Evolutionary conservation across 64 coral and sea anemone species (phyloP), one percentile per base, ranked within the genome.

Genomic region (Montipora sp.): DNA sequence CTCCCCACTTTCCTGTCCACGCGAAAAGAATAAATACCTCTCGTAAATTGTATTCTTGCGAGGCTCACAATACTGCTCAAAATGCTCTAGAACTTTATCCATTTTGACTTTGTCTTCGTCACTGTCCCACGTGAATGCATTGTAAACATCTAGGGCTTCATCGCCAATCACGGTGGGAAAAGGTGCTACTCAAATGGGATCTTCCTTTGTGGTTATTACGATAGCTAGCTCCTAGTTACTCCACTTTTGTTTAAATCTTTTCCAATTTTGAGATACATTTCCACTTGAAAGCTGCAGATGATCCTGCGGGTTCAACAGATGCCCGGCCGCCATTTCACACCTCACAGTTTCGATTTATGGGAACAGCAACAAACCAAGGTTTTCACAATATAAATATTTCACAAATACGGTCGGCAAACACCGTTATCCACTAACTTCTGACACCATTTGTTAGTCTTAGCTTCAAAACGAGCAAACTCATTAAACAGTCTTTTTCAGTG

Each of bases 161-260:
- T 63, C 9, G 60, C 60, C 60, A 12, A 63, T 63, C 60, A 63
- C 60, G 13, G 60, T 63, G 9, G 51, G 46, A 80, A 80, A 23
- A 16, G 78, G 0, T 22, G 49, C 78, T 80, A 80, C 50, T 16
- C 49, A 20, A 81, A 59, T 48, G 27, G 27, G 75, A 12, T 77
- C 75, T 48, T 77, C 75, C 75, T 77, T 47, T 77, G 23, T 77
- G 75, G 44, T 0, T 47, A 11, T 77, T 77, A 0, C 43, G 9
- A 48, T 49, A 77, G 75, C 75, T 0, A 77, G 75, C 44, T 77
- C 75, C 5, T 72, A 77, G 14, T 77, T 77, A 1, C 36, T 77
- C 75, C 75, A 15, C 75, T 77, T 77, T 77, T 77, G 75, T 48
- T 77, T 47, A 77, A 77, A 77, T 77, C 75, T 46, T 77, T 48